Percentiles rank a stretch among this genome's conserved stretches.
These are phyloP conservation scores for Oncorhynchus masou DNA, from an alignment of 2,113 vertebrate species.

Conservation along the genomic window DNA sequence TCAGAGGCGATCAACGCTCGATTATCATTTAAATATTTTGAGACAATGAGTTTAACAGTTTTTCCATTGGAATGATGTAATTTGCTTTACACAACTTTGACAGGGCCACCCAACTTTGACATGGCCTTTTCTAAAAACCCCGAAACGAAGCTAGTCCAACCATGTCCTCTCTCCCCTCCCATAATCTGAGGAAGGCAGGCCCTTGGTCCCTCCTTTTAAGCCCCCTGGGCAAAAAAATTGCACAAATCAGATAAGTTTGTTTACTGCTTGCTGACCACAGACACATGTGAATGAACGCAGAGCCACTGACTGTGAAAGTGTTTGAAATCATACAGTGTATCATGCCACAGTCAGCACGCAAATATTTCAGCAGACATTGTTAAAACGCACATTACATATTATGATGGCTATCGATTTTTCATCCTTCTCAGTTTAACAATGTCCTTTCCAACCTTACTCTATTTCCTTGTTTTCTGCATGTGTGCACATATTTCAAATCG, in stretches of 20 bases:
- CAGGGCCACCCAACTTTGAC: background rate
- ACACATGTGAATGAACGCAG: background rate
- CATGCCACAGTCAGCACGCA: conserved; percentile 32
- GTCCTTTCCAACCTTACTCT: background rate
- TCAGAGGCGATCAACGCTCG: too few species aligned
- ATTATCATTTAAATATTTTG: too few species aligned
- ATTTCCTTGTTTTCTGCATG: conserved; percentile 14
- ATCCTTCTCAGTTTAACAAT: conserved; percentile 32
- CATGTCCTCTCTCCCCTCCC: background rate
- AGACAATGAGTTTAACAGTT: too few species aligned
- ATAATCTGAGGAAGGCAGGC: background rate
- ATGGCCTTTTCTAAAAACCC: background rate
- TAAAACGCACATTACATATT: conserved; percentile 46
- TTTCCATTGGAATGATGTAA: too few species aligned
- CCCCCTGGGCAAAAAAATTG: background rate
- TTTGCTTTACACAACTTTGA: too few species aligned
- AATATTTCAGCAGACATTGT: conserved; percentile 54
- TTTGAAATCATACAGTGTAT: conserved; percentile 26
- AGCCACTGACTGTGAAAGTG: background rate
- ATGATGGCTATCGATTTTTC: conserved; percentile 39
- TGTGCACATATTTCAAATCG: conserved; percentile 37
- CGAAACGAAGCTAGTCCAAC: background rate
- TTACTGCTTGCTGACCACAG: conserved; percentile 2
- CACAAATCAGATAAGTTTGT: background rate
- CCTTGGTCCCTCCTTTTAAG: background rate